These are phyloP conservation scores for Rhinoraja longicauda DNA, from an alignment of 2,797 vertebrate genomes.

Conservation along the genomic window DNA sequence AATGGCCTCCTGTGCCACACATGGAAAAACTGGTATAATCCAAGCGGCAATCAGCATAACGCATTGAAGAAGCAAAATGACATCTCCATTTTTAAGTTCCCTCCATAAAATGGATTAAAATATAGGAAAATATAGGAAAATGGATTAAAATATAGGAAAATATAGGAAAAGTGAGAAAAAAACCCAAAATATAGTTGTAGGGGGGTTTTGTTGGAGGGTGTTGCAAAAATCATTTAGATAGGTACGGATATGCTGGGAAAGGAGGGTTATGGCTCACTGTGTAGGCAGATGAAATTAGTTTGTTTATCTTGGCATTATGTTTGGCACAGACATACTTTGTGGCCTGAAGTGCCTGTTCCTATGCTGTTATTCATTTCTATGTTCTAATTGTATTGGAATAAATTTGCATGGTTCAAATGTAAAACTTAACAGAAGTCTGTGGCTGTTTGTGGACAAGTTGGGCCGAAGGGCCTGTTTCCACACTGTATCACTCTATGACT, in stretches of 20 bases:
- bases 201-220: neutral
- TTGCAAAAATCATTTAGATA: too few species aligned
- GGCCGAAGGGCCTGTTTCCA: too few species aligned
- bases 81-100: neutral
- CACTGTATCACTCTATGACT: neutral
- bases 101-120: neutral
- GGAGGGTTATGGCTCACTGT: too few species aligned
- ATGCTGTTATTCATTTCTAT: too few species aligned
- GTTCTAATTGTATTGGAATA: too few species aligned
- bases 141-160: neutral
- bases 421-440: neutral
- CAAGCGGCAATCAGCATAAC: neutral
- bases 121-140: neutral
- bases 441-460: too few species aligned
- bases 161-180: neutral
- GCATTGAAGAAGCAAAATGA: neutral
- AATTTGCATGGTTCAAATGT: neutral
- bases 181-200: neutral
- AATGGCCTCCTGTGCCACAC: too few species aligned
- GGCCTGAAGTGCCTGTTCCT: too few species aligned
- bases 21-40: neutral
- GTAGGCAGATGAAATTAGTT: too few species aligned
- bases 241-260: too few species aligned
- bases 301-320: too few species aligned
- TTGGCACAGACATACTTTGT: too few species aligned